These are phyloP conservation scores for Artemia sp. DNA, from an alignment of 2,888 invertebrate species.

Conservation along the genomic window DNA sequence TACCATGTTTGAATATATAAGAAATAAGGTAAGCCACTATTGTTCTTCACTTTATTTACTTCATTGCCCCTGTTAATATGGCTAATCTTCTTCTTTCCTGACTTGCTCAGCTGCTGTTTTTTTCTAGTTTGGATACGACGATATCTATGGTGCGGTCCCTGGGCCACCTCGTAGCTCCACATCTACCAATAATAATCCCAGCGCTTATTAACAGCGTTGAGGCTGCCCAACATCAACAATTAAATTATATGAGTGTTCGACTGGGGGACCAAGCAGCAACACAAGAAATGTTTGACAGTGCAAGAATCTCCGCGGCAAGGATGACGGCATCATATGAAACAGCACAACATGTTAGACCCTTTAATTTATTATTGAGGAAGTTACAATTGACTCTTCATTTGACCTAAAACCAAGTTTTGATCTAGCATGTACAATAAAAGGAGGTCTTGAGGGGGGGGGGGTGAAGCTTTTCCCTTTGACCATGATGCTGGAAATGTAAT, in stretches of 20 bases:
- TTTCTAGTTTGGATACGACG: constrained; percentile 55
- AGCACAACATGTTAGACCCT: constrained; percentile 47
- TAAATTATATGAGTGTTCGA: constrained; percentile 60
- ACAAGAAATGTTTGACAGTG: constrained; percentile 57
- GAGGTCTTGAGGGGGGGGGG: no score
- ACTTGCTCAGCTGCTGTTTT: not conserved
- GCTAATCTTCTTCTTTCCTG: no score
- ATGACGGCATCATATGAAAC: constrained; percentile 76
- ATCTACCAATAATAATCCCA: constrained; percentile 59
- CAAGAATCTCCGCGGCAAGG: constrained; percentile 60
- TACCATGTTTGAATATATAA: no score
- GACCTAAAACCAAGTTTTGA: no score
- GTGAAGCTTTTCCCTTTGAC: no score
- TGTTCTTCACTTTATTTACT: no score
- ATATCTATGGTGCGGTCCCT: constrained; percentile 68
- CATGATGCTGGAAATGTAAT: no score
- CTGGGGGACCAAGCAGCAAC: constrained; percentile 49
- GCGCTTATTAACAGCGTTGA: constrained; percentile 70
- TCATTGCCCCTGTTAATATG: no score
- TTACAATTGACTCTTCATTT: no score
- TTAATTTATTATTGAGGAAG: no score
- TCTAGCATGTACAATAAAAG: no score
- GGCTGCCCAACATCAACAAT: constrained; percentile 59
- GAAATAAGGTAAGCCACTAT: no score
- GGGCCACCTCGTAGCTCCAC: constrained; percentile 57